Percentiles rank a stretch among this genome's conserved stretches.
These are phyloP conservation scores for Kryphioiulus occultus DNA, from an alignment of 2,888 invertebrate genomes.

Conservation along the genomic window DNA sequence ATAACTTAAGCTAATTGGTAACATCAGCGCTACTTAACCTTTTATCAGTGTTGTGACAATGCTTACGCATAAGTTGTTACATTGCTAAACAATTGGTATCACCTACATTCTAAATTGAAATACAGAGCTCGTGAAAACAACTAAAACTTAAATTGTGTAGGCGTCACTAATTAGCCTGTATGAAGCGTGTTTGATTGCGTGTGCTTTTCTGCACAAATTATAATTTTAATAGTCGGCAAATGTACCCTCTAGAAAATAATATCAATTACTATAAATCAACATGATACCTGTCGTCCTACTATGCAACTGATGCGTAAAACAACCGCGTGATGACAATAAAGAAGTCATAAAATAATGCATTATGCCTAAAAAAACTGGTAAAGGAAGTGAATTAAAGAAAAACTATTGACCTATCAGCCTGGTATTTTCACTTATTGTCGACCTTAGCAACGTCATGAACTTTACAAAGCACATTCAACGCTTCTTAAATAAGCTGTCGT, in stretches of 20 bases:
- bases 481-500: background rate
- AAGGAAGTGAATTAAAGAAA: constrained; percentile 25
- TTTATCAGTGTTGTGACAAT: background rate
- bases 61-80: background rate
- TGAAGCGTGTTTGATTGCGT: background rate
- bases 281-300: background rate
- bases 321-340: background rate
- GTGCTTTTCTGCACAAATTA: background rate
- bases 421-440: constrained; percentile 22
- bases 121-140: background rate
- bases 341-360: constrained; percentile 8
- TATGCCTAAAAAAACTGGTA: background rate
- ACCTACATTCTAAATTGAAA: background rate
- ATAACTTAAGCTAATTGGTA: too few relatives aligned
- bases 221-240: background rate
- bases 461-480: background rate
- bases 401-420: constrained; percentile 12
- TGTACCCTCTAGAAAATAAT: background rate
- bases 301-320: background rate
- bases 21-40: background rate
- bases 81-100: background rate
- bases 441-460: background rate
- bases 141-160: background rate
- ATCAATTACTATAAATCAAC: constrained; percentile 10
- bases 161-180: background rate